Percentiles rank a stretch among this genome's conserved stretches.
phyloP scores from a whole-genome alignment of 2,113 vertebrate species.

The Spilogale gracilis region DNA sequence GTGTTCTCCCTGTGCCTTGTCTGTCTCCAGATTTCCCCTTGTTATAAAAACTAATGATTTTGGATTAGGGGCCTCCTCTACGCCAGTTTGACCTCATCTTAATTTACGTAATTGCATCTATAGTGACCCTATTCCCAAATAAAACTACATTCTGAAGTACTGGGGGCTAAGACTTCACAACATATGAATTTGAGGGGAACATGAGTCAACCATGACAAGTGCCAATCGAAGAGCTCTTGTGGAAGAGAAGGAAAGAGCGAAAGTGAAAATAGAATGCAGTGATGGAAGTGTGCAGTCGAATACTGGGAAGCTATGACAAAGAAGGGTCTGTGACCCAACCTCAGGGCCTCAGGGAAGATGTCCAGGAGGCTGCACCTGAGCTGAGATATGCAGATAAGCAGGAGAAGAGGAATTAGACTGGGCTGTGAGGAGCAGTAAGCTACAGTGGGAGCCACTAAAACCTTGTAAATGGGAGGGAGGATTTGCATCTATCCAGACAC shows the following conservation, averaged over 20 bases:
- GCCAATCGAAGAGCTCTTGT: background rate
- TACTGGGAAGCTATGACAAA: background rate
- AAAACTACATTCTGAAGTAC: background rate
- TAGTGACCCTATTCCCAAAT: background rate
- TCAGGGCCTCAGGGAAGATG: background rate
- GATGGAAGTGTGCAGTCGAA: background rate
- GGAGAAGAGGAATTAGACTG: background rate
- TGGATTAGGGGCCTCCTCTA: background rate
- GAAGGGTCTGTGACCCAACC: background rate
- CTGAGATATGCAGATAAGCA: too few relatives aligned
- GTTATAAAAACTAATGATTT: background rate
- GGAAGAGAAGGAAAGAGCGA: background rate
- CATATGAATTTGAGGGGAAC: background rate
- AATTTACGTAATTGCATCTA: background rate
- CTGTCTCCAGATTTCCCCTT: background rate
- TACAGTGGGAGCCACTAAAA: background rate
- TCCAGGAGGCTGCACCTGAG: background rate
- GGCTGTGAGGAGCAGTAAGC: rapidly evolving
- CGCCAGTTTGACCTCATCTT: background rate
- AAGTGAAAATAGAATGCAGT: background rate
- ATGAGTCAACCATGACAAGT: background rate
- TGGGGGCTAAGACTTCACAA: background rate
- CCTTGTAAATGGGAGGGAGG: background rate
- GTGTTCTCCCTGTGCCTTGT: background rate
- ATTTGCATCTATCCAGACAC: background rate